Conservation (phyloP, 2,113 vertebrate species). For the Thermophis baileyi region DNA sequence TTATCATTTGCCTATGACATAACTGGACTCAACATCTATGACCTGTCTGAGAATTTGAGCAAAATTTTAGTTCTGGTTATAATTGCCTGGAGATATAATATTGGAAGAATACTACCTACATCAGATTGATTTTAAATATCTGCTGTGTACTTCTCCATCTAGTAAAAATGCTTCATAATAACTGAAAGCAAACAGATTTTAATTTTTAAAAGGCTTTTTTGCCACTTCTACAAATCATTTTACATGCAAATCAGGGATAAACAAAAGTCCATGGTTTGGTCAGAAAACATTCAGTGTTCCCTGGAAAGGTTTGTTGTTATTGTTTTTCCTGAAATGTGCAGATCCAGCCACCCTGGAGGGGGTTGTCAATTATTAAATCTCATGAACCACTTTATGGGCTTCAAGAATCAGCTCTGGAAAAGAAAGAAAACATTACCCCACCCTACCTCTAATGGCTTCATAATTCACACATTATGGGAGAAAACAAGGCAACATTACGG, state of each 20-base stretch:
- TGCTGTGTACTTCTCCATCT: not conserved
- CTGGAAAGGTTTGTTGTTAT: not conserved
- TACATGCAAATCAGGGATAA: not conserved
- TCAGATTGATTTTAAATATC: not conserved
- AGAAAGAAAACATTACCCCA: not conserved
- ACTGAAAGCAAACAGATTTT: not conserved
- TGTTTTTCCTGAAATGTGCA: not conserved
- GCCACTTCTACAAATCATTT: not conserved
- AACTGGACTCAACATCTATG: not conserved
- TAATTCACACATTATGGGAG: not conserved
- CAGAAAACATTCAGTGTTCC: not conserved
- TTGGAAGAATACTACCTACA: not conserved
- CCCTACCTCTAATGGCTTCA: not conserved
- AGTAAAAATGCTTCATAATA: not conserved
- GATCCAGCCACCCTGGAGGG: not conserved
- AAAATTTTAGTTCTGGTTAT: not conserved
- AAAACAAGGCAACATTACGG: not conserved
- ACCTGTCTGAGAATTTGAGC: not conserved
- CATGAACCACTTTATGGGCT: not conserved
- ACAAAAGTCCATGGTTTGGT: not conserved
- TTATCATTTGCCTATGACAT: not conserved
- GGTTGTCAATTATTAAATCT: not conserved
- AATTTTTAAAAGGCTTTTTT: not conserved
- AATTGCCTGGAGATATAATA: not conserved
- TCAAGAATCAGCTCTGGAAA: not conserved